Evolutionary conservation across 1,140 invertebrate genomes (phyloP).

Genomic region (Leptinotarsa defecta): DNA sequence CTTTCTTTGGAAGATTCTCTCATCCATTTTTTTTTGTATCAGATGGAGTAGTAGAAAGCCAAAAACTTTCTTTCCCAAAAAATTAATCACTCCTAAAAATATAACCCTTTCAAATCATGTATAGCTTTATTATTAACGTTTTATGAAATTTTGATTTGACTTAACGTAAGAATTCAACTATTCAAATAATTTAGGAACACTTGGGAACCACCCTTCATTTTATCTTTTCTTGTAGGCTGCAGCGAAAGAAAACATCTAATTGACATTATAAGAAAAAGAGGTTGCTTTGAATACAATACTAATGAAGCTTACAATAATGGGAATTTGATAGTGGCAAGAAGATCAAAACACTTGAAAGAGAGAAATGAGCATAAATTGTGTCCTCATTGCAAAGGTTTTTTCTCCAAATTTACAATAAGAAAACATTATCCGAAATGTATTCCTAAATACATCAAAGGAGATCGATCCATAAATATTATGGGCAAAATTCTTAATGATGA

Average conservation of each 20-base stretch:
- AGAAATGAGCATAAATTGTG: not conserved
- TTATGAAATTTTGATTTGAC: too few relatives aligned
- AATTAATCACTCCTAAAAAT: too few relatives aligned
- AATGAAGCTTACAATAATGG: not conserved
- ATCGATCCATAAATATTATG: slow-evolving; percentile 4
- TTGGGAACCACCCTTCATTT: too few relatives aligned
- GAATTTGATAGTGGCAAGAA: not conserved
- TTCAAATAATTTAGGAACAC: too few relatives aligned
- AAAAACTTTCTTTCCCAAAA: too few relatives aligned
- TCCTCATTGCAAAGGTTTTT: slow-evolving; percentile 18
- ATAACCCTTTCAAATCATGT: too few relatives aligned
- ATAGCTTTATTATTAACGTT: too few relatives aligned
- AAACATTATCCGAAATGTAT: slow-evolving; percentile 7
- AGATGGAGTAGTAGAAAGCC: too few relatives aligned
- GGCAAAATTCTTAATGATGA: not conserved
- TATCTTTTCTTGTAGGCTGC: not conserved
- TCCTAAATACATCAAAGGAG: not conserved
- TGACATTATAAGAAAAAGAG: not conserved
- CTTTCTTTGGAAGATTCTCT: too few relatives aligned
- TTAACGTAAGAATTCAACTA: too few relatives aligned
- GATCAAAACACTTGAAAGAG: not conserved
- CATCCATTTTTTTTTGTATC: too few relatives aligned
- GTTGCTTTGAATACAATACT: not conserved
- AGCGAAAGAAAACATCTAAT: not conserved
- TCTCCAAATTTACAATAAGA: not conserved